Conservation (phyloP, 2,797 vertebrate genomes). For the Sebastes variabilis region DNA sequence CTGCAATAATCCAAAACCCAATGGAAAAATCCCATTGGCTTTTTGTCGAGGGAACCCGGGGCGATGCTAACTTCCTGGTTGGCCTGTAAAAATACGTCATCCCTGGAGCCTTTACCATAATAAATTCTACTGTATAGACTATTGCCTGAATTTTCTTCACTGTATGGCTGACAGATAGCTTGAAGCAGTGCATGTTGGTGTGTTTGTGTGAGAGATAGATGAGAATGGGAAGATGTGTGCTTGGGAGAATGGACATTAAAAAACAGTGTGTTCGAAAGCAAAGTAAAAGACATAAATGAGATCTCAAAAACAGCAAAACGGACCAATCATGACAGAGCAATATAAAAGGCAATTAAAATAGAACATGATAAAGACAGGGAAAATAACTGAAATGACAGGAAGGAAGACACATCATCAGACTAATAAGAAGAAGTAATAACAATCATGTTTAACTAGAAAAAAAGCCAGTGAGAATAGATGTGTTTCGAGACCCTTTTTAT, state of each 20-base stretch:
- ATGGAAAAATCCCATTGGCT: too few species aligned
- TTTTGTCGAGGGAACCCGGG: too few species aligned
- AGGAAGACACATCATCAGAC: background rate
- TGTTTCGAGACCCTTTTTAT: conserved; percentile 25
- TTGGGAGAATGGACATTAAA: background rate
- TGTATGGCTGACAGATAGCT: background rate
- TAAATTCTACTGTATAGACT: background rate
- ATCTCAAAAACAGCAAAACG: background rate
- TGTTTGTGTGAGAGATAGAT: background rate
- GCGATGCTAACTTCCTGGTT: too few species aligned
- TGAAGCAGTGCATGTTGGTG: background rate
- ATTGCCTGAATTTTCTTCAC: background rate
- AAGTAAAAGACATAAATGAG: background rate
- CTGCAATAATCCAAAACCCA: too few species aligned
- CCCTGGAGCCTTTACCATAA: background rate
- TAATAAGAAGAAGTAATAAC: conserved; percentile 1
- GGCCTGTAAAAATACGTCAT: too few species aligned
- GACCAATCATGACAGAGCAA: background rate
- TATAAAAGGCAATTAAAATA: conserved; percentile 4
- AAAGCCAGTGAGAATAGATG: background rate
- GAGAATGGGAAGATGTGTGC: background rate
- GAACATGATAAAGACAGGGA: background rate
- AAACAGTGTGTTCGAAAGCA: background rate
- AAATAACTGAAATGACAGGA: background rate
- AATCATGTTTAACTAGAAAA: conserved; percentile 5